These are phyloP conservation scores for Panagrolaimus sp. DNA, from an alignment of 1,140 invertebrate species.

Conservation along the genomic window DNA sequence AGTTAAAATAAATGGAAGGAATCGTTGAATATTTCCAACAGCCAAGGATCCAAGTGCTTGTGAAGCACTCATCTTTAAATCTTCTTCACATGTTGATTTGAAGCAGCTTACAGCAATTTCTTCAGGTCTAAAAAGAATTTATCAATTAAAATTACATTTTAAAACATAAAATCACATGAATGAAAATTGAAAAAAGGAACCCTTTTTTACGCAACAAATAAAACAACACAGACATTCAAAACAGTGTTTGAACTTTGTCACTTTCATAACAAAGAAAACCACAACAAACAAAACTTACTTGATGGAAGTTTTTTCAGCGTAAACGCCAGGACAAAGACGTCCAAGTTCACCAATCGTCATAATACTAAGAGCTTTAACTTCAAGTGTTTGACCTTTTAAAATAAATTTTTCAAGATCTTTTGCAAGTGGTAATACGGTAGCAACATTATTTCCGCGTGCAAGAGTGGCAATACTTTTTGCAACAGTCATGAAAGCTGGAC, in stretches of 20 bases:
- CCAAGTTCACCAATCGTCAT: conserved; percentile 93
- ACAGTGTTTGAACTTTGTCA: not conserved
- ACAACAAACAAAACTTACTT: conserved; percentile 61
- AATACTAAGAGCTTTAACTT: conserved; percentile 78
- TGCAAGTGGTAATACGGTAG: conserved; percentile 56
- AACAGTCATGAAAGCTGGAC: conserved; percentile 41
- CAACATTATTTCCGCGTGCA: conserved; percentile 31
- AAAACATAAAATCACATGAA: conserved; percentile 16
- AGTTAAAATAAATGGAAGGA: conserved; percentile 84
- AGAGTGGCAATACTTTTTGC: conserved; percentile 39
- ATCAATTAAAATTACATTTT: not conserved
- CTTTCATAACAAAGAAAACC: not conserved
- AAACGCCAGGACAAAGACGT: conserved; percentile 61
- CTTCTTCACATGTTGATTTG: conserved; percentile 65
- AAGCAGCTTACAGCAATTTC: conserved; percentile 53
- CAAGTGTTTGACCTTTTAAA: conserved; percentile 61
- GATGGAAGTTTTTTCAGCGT: conserved; percentile 55
- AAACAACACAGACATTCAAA: not conserved
- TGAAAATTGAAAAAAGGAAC: conserved; percentile 7
- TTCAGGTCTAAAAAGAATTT: conserved; percentile 40
- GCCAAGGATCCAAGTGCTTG: conserved; percentile 82
- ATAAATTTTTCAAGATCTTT: conserved; percentile 50
- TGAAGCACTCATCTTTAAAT: conserved; percentile 83
- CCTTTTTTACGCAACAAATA: not conserved
- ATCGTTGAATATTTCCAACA: conserved; percentile 85